Conservation (phyloP, 2,888 invertebrate genomes). For the Heliconius aoede region DNA sequence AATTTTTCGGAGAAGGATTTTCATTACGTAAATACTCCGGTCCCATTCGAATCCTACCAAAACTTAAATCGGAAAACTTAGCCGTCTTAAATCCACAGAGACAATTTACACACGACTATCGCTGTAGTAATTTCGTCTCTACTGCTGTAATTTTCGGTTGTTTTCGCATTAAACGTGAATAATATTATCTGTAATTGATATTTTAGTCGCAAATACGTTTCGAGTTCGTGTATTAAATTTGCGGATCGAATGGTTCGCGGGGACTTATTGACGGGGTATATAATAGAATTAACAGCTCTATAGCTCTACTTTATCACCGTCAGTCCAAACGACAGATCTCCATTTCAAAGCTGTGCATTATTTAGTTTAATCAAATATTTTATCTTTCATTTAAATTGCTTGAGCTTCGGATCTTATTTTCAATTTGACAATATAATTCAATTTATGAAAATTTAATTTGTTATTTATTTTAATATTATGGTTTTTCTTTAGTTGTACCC, state of each 20-base stretch:
- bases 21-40: slow-evolving; percentile 25
- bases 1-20: slow-evolving; percentile 8
- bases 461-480: not conserved
- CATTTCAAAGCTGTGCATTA: slow-evolving; percentile 14
- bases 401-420: not conserved
- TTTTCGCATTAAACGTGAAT: slow-evolving; percentile 25
- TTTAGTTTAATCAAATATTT: slow-evolving; percentile 8
- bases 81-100: slow-evolving; percentile 40
- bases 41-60: slow-evolving; percentile 37
- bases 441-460: not conserved
- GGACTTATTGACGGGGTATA: slow-evolving; percentile 51
- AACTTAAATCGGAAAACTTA: slow-evolving; percentile 47
- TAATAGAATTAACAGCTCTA: slow-evolving; percentile 48
- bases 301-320: slow-evolving; percentile 17
- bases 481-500: not conserved
- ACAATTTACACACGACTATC: slow-evolving; percentile 34
- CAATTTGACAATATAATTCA: not conserved
- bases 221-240: slow-evolving; percentile 52
- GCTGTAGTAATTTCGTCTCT: slow-evolving; percentile 34
- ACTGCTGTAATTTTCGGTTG: slow-evolving; percentile 22
- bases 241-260: slow-evolving; percentile 48
- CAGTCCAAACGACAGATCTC: slow-evolving; percentile 14
- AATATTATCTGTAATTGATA: slow-evolving; percentile 40
- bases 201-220: slow-evolving; percentile 49
- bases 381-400: slow-evolving; percentile 4